A percentile compares a stretch with the other conserved stretches of the same genome.
These are phyloP conservation scores for Dorcus hopei DNA, from an alignment of 2,888 invertebrate genomes.

Conservation along the genomic window DNA sequence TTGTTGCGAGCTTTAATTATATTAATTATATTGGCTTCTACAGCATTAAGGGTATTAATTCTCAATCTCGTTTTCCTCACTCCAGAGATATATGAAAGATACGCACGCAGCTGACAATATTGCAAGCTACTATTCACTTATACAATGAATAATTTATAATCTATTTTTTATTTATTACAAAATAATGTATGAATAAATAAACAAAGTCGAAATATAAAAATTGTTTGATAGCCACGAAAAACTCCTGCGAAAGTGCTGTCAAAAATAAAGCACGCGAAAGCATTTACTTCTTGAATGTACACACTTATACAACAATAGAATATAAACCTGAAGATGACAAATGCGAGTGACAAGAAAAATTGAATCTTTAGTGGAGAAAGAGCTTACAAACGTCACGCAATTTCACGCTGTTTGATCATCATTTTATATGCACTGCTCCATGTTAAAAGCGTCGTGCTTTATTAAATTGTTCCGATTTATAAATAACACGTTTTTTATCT, in stretches of 20 bases:
- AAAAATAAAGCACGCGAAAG: background rate
- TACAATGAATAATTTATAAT: too few species aligned
- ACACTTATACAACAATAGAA: slow-evolving; percentile 19
- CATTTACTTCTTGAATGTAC: background rate
- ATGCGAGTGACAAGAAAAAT: slow-evolving; percentile 21
- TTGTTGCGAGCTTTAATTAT: background rate
- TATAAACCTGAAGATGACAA: slow-evolving; percentile 21
- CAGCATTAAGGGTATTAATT: background rate
- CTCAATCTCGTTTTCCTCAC: background rate
- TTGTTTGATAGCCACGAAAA: background rate
- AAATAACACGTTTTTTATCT: background rate
- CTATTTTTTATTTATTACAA: too few species aligned
- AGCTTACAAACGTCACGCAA: slow-evolving; percentile 23
- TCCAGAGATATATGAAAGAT: too few species aligned
- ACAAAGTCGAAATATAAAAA: background rate
- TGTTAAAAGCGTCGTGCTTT: background rate
- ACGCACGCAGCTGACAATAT: too few species aligned
- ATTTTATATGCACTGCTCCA: slow-evolving; percentile 13
- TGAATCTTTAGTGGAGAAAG: slow-evolving; percentile 22
- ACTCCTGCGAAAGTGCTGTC: background rate
- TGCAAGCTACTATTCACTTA: too few species aligned
- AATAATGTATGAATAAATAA: background rate
- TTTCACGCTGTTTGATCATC: slow-evolving; percentile 15
- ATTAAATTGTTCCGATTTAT: background rate
- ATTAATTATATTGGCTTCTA: background rate